Evolutionary conservation across 2,797 vertebrate species (phyloP).

Genomic region (Sciurus carolinensis): DNA sequence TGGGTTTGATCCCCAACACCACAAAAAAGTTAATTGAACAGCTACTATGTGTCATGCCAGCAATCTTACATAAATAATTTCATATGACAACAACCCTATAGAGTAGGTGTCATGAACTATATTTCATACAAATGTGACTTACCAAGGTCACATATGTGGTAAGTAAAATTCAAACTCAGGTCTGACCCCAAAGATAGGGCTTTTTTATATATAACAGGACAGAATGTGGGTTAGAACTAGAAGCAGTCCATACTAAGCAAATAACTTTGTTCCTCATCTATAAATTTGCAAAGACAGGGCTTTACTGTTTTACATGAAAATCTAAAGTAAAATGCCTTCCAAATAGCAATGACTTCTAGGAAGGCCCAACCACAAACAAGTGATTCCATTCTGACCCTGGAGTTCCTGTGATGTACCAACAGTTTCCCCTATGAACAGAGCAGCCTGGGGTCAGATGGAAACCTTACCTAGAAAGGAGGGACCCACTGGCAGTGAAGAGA

Average conservation of each 20-base stretch:
- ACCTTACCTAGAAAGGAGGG: slow-evolving; percentile 95
- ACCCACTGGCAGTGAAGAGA: slow-evolving; percentile 92
- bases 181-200: not conserved
- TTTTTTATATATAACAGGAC: slow-evolving; percentile 33
- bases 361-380: slow-evolving; percentile 42
- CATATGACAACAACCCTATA: slow-evolving; percentile 28
- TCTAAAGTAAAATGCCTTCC: slow-evolving; percentile 7
- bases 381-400: slow-evolving; percentile 49
- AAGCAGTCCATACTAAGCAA: slow-evolving; percentile 61
- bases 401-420: slow-evolving; percentile 48
- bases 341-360: slow-evolving; percentile 43
- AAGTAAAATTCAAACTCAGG: slow-evolving; percentile 57
- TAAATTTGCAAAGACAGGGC: slow-evolving; percentile 35
- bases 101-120: slow-evolving; percentile 15
- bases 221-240: slow-evolving; percentile 3
- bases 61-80: slow-evolving; percentile 54
- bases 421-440: slow-evolving; percentile 67
- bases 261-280: slow-evolving; percentile 13
- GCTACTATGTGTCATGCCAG: slow-evolving; percentile 12
- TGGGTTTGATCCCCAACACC: not conserved
- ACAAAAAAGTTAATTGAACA: slow-evolving; percentile 51
- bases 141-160: slow-evolving; percentile 15
- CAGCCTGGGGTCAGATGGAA: slow-evolving; percentile 49
- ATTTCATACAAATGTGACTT: slow-evolving; percentile 60
- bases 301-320: slow-evolving; percentile 27